phyloP scores from a whole-genome alignment of 2,113 vertebrate species.

The Lota lota region DNA sequence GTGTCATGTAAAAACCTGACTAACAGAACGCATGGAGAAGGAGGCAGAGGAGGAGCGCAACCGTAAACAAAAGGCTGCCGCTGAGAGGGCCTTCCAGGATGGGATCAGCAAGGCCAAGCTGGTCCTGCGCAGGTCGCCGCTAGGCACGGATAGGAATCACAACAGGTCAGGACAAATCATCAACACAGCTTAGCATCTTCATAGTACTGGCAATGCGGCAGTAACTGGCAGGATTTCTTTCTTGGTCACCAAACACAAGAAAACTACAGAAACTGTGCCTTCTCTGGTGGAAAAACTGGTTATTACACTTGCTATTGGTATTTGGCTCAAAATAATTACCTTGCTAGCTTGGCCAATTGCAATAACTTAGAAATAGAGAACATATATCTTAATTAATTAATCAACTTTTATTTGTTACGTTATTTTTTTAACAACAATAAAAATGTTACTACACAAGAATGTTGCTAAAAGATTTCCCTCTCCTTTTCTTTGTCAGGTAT shows the following conservation, averaged over 20 bases:
- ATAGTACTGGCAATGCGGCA: not conserved
- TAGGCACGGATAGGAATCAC: conserved; percentile 94
- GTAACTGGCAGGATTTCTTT: not conserved
- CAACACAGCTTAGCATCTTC: too few relatives aligned
- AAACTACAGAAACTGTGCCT: too few relatives aligned
- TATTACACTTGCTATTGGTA: too few relatives aligned
- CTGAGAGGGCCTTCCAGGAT: conserved; percentile 90
- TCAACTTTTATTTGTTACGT: too few relatives aligned
- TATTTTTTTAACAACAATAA: not conserved
- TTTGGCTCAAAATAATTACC: too few relatives aligned
- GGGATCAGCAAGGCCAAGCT: conserved; percentile 89
- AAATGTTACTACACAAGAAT: too few relatives aligned
- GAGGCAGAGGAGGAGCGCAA: conserved; percentile 91
- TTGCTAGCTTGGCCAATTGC: too few relatives aligned
- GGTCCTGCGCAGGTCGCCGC: conserved; percentile 83
- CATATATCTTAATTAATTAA: too few relatives aligned
- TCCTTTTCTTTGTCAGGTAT: conserved; percentile 74
- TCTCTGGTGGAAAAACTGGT: too few relatives aligned
- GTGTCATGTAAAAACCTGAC: not conserved
- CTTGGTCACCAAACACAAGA: not conserved
- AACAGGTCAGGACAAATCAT: conserved; percentile 76
- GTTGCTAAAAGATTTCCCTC: not conserved
- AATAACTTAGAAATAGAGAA: too few relatives aligned
- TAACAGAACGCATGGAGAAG: conserved; percentile 86
- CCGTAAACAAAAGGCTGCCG: conserved; percentile 83